These are phyloP conservation scores for Propithecus deckenii DNA, from an alignment of 2,797 vertebrate genomes.

Conservation along the genomic window DNA sequence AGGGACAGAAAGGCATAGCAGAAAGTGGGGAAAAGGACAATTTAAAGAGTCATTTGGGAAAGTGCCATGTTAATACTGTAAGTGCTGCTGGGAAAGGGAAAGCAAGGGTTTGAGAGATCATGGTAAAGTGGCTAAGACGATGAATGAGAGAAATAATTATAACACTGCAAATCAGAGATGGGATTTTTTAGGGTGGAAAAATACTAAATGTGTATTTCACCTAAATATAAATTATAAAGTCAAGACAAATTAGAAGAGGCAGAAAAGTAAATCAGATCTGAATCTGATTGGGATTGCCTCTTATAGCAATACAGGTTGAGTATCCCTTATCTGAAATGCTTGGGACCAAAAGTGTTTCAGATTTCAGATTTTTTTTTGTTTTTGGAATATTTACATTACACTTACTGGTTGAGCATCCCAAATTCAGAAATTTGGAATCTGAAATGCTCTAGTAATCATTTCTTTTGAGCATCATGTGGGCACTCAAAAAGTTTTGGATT, in stretches of 20 bases:
- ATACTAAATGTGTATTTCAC: background rate
- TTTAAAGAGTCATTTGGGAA: background rate
- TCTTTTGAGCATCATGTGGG: background rate
- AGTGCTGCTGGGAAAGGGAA: background rate
- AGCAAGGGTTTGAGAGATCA: background rate
- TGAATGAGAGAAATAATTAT: background rate
- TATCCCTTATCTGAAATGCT: background rate
- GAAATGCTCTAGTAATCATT: background rate
- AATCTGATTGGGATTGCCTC: background rate
- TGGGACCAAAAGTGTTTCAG: background rate
- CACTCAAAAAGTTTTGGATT: background rate
- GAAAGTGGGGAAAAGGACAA: background rate
- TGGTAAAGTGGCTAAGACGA: background rate
- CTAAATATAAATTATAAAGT: constrained; percentile 37
- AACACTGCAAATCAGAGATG: background rate
- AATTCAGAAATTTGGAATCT: background rate
- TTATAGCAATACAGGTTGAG: background rate
- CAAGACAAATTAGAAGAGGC: background rate
- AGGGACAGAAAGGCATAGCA: background rate
- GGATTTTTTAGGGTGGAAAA: background rate
- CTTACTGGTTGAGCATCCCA: background rate
- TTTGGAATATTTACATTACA: background rate
- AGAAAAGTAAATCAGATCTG: background rate
- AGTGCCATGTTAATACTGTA: background rate
- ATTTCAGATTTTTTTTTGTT: background rate